phyloP scores from a whole-genome alignment of 2,888 invertebrate genomes.

The Drosophila maculinotata region DNA sequence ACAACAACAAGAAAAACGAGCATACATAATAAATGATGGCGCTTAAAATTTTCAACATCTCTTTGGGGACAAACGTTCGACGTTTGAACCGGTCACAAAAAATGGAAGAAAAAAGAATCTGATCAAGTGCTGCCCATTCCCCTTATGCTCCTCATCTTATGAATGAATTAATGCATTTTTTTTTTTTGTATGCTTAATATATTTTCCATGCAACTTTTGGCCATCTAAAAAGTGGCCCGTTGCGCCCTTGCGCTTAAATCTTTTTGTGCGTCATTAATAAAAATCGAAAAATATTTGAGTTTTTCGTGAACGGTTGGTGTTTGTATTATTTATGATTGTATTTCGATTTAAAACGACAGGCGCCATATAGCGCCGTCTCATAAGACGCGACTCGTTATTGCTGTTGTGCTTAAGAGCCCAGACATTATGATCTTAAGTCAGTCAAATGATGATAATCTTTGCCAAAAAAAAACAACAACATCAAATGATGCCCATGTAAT shows the following conservation, averaged over 20 bases:
- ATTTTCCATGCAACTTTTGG: slow-evolving; percentile 55
- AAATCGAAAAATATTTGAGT: slow-evolving; percentile 41
- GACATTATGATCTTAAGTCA: slow-evolving; percentile 52
- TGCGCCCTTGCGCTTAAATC: slow-evolving; percentile 55
- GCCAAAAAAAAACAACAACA: slow-evolving; percentile 39
- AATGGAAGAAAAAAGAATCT: slow-evolving; percentile 32
- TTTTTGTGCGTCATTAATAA: slow-evolving; percentile 74
- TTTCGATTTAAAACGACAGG: slow-evolving; percentile 65
- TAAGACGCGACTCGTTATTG: slow-evolving; percentile 22
- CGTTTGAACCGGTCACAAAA: slow-evolving; percentile 61
- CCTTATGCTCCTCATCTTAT: slow-evolving; percentile 48
- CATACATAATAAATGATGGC: slow-evolving; percentile 84
- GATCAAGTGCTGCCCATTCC: slow-evolving; percentile 59
- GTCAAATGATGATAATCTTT: slow-evolving; percentile 51
- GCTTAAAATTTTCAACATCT: slow-evolving; percentile 82
- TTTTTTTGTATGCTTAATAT: slow-evolving; percentile 36
- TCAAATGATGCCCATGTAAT: slow-evolving; percentile 48
- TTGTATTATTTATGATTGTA: slow-evolving; percentile 74
- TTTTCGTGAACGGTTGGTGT: slow-evolving; percentile 52
- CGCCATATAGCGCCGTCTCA: slow-evolving; percentile 64
- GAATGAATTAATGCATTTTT: slow-evolving; percentile 74
- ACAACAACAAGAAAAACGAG: slow-evolving; percentile 45
- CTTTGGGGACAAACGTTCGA: slow-evolving; percentile 72
- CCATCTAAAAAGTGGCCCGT: slow-evolving; percentile 55
- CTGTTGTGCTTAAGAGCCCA: slow-evolving; percentile 17